These are phyloP conservation scores for Phlogophora meticulosa DNA, from an alignment of 2,888 invertebrate genomes.

Conservation along the genomic window DNA sequence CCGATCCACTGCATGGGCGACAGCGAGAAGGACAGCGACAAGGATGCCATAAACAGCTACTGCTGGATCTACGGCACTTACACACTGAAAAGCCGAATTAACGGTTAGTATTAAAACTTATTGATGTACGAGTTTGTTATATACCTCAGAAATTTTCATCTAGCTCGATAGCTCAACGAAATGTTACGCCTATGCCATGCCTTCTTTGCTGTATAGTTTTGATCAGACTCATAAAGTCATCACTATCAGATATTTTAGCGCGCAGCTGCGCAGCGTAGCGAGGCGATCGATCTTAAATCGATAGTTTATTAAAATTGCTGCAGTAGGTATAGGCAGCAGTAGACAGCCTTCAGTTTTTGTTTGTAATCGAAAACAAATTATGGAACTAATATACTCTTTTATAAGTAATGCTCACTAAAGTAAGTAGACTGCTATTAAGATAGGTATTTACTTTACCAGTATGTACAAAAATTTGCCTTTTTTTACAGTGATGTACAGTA, in stretches of 20 bases:
- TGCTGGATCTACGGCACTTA: constrained; percentile 96
- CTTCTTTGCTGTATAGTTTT: background rate
- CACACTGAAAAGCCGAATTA: constrained; percentile 85
- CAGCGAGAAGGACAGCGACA: constrained; percentile 84
- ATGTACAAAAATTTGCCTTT: too few relatives aligned
- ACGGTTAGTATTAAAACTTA: constrained; percentile 36
- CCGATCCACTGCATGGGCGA: constrained; percentile 94
- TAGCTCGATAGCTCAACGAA: background rate
- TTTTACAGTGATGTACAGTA: too few relatives aligned
- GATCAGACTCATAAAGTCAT: background rate
- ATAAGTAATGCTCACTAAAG: too few relatives aligned
- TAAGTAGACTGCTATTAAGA: too few relatives aligned
- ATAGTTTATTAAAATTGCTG: background rate
- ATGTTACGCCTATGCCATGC: background rate
- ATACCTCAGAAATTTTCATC: too few relatives aligned
- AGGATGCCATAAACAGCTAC: constrained; percentile 93
- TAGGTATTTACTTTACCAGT: too few relatives aligned
- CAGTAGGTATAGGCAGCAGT: background rate
- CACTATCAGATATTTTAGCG: background rate
- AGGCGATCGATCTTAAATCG: background rate
- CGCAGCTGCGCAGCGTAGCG: background rate
- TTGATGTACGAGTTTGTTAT: background rate
- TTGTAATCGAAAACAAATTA: too few relatives aligned
- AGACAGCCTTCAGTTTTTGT: too few relatives aligned
- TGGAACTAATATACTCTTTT: too few relatives aligned